Evolutionary conservation across 2,888 invertebrate species (phyloP).

Genomic region (Quadriops clusia): DNA sequence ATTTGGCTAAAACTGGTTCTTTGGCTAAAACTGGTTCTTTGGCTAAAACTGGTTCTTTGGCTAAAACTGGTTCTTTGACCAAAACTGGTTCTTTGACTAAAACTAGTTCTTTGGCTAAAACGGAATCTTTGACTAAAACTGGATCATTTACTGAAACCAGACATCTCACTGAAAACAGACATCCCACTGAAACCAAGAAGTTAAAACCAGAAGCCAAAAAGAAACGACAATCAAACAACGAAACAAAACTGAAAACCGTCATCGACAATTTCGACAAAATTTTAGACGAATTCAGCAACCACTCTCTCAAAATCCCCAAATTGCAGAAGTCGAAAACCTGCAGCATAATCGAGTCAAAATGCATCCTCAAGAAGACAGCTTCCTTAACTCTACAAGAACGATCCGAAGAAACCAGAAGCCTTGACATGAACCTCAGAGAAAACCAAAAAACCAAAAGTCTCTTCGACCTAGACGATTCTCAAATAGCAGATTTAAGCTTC

Average conservation of each 20-base stretch:
- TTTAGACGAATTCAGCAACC: constrained; percentile 34
- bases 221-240: constrained; percentile 18
- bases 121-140: no score
- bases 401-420: constrained; percentile 15
- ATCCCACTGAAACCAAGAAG: no score
- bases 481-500: no score
- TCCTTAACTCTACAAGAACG: constrained; percentile 5
- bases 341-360: constrained; percentile 56
- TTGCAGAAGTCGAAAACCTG: constrained; percentile 60
- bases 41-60: no score
- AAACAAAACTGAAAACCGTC: constrained; percentile 39
- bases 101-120: no score
- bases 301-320: constrained; percentile 34
- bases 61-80: no score
- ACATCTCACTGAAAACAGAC: no score
- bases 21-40: no score
- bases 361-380: constrained; percentile 46
- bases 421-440: constrained; percentile 10
- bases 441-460: constrained; percentile 45
- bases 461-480: constrained; percentile 47
- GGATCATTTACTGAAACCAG: no score
- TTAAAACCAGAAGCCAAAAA: no score
- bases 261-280: constrained; percentile 44
- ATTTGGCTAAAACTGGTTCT: no score
- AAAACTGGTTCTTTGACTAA: no score